Evolutionary conservation across 2,888 invertebrate species (phyloP), one percentile per base, ranked within the genome.

Genomic region (Dasypolia templi): DNA sequence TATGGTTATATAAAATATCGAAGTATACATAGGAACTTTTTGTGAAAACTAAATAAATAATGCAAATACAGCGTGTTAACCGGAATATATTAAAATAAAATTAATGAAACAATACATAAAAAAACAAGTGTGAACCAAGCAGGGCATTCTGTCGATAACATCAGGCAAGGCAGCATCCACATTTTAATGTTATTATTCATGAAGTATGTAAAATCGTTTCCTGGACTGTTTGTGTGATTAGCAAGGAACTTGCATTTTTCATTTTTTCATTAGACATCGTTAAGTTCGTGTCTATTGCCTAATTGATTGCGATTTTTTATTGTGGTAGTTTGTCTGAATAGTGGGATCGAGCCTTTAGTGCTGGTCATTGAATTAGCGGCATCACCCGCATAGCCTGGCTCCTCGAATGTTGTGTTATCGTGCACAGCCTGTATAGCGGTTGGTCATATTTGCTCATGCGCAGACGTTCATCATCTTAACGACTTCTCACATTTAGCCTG

Each of bases 401-500:
- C 19, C 35, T 77, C 73, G 59, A 80, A 73, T 70, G 63, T 80
- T 59, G 19, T 65, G 51, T 46, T 77, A 53, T 70, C 58, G 69
- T 84, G 82, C 86, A 84, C 84, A 69, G 76, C 70, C 65, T 86
- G 84, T 86, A 86, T 86, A 75, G 69, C 66, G 62, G 82, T 71
- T 67, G 62, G 81, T 71, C 65, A 79, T 86, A 83, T 90, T 88
- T 88, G 83, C 84, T 84, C 78, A 83, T 86, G 77, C 72, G 79
- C 82, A 75, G 82, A 72, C 79, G 86, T 91, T 82, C 77, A 81
- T 90, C 87, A 88, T 85, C 85, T 89, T 92, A 91, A 92, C 89
- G 92, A 92, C 91, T 92, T 91, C 91, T 89, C 91, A 89, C 91
- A 91, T 92, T 89, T 89, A 86, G 77, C 82, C 66, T 75, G 81